Evolutionary conservation across 2,113 vertebrate species (phyloP), one percentile per base, ranked within the genome.

Genomic region (Cyphomyrus discorhynchus): DNA sequence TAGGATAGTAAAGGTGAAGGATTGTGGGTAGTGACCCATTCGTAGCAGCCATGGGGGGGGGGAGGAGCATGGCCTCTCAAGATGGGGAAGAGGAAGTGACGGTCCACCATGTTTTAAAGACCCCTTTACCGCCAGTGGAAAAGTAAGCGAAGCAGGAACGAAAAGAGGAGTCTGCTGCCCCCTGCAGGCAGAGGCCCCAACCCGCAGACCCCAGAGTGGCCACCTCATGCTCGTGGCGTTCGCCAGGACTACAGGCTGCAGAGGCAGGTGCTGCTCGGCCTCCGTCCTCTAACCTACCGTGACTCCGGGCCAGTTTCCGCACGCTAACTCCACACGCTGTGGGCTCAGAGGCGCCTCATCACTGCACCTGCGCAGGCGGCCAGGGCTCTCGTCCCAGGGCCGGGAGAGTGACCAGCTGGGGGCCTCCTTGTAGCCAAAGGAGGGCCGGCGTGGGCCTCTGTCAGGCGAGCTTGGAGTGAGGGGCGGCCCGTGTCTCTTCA

Each of bases 221-320:
- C 7, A 21, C 85, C 74, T 56, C 66, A 70, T 24, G 70, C 47
- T 62, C 89, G 91, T 88, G 90, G 80, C 88, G n/a, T 21, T 15
- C 3, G n/a, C 87, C 24, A 47, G 86, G n/a, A 87, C 19, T 86
- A 84, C 83, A 80, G 66, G 13, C 50, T 31, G 50, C 50, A 13
- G 84, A 49, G 87, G 56, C 6, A 11, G 88, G 77, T 8, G 52
- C 10, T 31, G 31, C n/a, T 24, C 39, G 45, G n/a, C 49, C 62
- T n/a, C 2, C 15, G 91, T 88, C 83, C 74, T 84, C 80, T 86
- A 90, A 96, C 94, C 94, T 96, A 95, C 95, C 92, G 70, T 17
- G 13, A 77, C 27, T 27, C 24, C 39, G 62, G 24, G 89, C 47
- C 7, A 0, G 17, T 49, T 92, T 90, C 88, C 84, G 90, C 47